A percentile compares a stretch with the other conserved stretches of the same genome.
These are phyloP conservation scores for Dolichopus griseipennis DNA, from an alignment of 2,888 invertebrate species.

Conservation along the genomic window DNA sequence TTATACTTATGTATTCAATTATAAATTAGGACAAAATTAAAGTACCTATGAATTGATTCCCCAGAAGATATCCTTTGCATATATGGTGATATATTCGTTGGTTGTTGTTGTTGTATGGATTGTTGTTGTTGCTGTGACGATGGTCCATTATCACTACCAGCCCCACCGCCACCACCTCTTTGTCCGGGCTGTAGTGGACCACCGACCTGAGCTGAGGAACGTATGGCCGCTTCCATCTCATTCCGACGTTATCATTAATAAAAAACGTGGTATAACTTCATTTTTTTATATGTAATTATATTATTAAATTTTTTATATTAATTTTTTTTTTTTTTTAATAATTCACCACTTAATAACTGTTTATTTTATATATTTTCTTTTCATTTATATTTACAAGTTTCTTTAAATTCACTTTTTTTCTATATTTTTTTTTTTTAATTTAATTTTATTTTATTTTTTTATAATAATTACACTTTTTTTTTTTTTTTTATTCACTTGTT, in stretches of 20 bases:
- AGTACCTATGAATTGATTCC: constrained; percentile 43
- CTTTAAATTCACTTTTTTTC: not conserved
- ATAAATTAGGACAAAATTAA: too few relatives aligned
- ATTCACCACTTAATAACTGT: not conserved
- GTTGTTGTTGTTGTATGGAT: constrained; percentile 24
- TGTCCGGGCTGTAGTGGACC: constrained; percentile 39
- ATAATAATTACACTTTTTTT: too few relatives aligned
- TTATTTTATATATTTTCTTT: not conserved
- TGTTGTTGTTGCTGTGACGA: constrained; percentile 32
- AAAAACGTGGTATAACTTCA: constrained; percentile 21
- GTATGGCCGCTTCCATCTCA: constrained; percentile 47
- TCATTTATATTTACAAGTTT: not conserved
- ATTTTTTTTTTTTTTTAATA: constrained; percentile 7
- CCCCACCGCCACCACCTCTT: constrained; percentile 28
- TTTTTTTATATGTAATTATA: constrained; percentile 12
- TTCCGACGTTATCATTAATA: constrained; percentile 39
- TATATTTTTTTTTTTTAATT: not conserved
- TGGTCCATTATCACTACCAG: constrained; percentile 26
- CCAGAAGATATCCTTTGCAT: constrained; percentile 41
- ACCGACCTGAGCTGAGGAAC: constrained; percentile 46
- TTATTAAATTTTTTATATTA: constrained; percentile 9
- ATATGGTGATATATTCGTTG: constrained; percentile 40
- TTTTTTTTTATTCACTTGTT: too few relatives aligned
- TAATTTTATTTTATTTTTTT: not conserved
- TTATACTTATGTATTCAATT: too few relatives aligned